phyloP scores from a whole-genome alignment of 2,113 vertebrate genomes.

The Aphelocoma coerulescens region DNA sequence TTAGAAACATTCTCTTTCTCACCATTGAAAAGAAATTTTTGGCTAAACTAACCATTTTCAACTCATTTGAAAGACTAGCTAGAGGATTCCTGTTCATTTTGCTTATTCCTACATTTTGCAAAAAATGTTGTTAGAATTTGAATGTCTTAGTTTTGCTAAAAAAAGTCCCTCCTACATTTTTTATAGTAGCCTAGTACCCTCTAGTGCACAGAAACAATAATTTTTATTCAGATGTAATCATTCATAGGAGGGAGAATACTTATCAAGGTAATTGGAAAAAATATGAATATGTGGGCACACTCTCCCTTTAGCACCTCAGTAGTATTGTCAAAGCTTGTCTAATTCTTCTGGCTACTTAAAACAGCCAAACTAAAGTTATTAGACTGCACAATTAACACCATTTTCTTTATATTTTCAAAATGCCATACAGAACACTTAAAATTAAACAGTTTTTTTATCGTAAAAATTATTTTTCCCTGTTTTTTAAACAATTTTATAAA shows the following conservation, averaged over 20 bases:
- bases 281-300: rapidly evolving
- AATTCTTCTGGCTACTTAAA: background rate
- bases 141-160: background rate
- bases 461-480: background rate
- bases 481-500: background rate
- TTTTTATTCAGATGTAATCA: background rate
- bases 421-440: background rate
- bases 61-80: background rate
- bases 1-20: background rate
- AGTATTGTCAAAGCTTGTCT: background rate
- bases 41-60: background rate
- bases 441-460: background rate
- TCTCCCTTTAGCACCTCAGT: background rate
- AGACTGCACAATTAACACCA: background rate
- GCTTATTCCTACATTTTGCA: background rate
- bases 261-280: background rate
- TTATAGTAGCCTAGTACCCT: slow-evolving; percentile 9
- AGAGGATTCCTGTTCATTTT: background rate
- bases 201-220: slow-evolving; percentile 30
- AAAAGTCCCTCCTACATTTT: background rate
- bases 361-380: background rate
- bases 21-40: background rate
- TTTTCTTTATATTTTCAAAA: background rate
- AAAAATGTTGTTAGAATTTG: background rate
- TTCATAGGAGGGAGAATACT: background rate